Evolutionary conservation across 92 coral and sea anemone genomes (phyloP).

Genomic region (Siderastrea radians): DNA sequence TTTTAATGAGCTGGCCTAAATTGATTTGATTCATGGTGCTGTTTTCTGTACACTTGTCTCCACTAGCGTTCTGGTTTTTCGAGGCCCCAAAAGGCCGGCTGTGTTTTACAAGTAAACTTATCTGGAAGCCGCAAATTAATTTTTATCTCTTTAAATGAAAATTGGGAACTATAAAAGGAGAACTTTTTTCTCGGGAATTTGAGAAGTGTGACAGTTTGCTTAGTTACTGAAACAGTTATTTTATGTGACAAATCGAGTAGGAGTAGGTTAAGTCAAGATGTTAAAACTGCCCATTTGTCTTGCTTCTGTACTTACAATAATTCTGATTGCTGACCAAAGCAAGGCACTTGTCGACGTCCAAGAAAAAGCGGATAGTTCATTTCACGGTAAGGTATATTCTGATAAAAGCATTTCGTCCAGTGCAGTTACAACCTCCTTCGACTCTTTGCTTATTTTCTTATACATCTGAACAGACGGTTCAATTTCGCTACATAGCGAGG

Average conservation of each 20-base stretch:
- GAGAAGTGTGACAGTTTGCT: neutral
- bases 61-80: neutral
- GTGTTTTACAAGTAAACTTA: neutral
- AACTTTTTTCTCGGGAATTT: neutral
- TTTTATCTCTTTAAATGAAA: neutral
- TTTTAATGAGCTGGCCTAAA: too few species aligned
- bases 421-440: too few species aligned
- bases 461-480: too few species aligned
- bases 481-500: too few species aligned
- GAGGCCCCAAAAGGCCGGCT: neutral
- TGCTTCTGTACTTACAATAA: neutral
- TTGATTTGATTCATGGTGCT: too few species aligned
- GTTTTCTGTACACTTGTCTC: neutral
- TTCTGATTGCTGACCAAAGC: neutral
- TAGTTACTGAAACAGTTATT: neutral
- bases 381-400: neutral
- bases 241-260: too few species aligned
- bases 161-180: neutral
- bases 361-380: neutral
- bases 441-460: too few species aligned
- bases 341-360: neutral
- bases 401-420: too few species aligned
- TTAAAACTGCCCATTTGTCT: neutral
- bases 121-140: slow-evolving; percentile 3
- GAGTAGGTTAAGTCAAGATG: neutral